Percentiles rank a stretch among this genome's conserved stretches.
These are phyloP conservation scores for Entomobrya proxima DNA, from an alignment of 2,888 invertebrate genomes.

Conservation along the genomic window DNA sequence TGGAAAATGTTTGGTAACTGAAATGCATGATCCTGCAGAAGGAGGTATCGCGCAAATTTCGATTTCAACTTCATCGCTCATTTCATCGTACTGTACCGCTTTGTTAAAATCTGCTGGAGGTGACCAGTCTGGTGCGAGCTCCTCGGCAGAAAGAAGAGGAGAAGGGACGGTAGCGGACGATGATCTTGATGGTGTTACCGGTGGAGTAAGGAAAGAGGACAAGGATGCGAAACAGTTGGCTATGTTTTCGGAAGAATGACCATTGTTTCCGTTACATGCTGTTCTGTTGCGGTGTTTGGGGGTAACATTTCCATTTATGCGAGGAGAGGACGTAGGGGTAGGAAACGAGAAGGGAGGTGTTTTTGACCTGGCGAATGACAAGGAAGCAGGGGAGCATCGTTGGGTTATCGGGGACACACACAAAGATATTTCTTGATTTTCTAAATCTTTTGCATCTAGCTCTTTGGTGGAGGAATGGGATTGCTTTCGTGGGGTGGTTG, in stretches of 20 bases:
- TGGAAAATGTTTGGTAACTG: conserved; percentile 42
- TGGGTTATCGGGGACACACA: not conserved
- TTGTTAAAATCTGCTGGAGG: not conserved
- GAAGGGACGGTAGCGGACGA: not conserved
- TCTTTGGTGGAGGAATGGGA: not conserved
- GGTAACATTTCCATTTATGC: not conserved
- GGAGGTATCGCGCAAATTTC: conserved; percentile 38
- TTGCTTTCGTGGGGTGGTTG: not conserved
- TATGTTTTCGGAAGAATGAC: too few relatives aligned
- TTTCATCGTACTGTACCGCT: conserved; percentile 46
- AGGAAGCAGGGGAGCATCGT: not conserved
- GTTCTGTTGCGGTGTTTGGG: not conserved
- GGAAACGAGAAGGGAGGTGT: not conserved
- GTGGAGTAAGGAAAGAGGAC: conserved; percentile 1
- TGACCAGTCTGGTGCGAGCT: not conserved
- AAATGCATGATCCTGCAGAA: conserved; percentile 31
- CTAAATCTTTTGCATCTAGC: conserved; percentile 52
- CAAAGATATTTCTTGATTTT: conserved; percentile 51
- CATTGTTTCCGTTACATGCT: not conserved
- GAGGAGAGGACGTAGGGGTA: not conserved
- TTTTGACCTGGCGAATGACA: not conserved
- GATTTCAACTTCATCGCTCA: conserved; percentile 50
- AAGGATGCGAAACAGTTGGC: not conserved
- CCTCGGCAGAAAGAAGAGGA: not conserved
- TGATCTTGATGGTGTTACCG: not conserved